These are phyloP conservation scores for Latheticus oryzae DNA, from an alignment of 2,888 invertebrate species.

Conservation along the genomic window DNA sequence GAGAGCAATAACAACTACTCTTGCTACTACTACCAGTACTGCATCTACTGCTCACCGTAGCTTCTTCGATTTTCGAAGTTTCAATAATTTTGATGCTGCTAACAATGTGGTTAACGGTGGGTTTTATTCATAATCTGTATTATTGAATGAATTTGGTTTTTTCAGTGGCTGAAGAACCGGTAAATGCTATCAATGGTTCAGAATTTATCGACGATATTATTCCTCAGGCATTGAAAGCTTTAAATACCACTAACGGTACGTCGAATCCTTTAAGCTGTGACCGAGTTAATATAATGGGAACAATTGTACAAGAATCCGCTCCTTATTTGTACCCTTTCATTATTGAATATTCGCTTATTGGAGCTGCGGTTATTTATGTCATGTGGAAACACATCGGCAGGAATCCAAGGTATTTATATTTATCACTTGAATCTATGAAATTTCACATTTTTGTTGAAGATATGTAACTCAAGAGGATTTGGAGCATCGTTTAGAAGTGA, in stretches of 20 bases:
- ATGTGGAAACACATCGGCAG: constrained; percentile 97
- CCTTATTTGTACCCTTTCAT: constrained; percentile 97
- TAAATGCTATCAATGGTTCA: constrained; percentile 52
- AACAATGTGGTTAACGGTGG: constrained; percentile 59
- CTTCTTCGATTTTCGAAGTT: constrained; percentile 64
- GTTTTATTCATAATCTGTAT: constrained; percentile 31
- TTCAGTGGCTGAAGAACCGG: constrained; percentile 55
- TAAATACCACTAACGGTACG: constrained; percentile 56
- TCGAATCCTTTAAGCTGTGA: constrained; percentile 76
- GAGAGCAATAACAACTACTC: constrained; percentile 52
- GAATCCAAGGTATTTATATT: constrained; percentile 84
- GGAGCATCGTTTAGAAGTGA: constrained; percentile 88
- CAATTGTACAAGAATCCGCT: constrained; percentile 91
- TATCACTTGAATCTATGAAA: no score
- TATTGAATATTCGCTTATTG: constrained; percentile 94
- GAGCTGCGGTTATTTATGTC: constrained; percentile 93
- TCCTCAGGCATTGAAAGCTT: constrained; percentile 58
- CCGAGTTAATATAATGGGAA: constrained; percentile 90
- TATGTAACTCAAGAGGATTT: constrained; percentile 84
- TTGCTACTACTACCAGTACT: constrained; percentile 44
- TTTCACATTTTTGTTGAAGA: constrained; percentile 59
- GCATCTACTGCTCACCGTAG: constrained; percentile 54
- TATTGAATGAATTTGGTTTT: constrained; percentile 24
- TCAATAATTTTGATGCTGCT: constrained; percentile 59
- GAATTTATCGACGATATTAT: constrained; percentile 59